Evolutionary conservation across 2,888 invertebrate species (phyloP).

Genomic region (Synanthedon andrenaeformis): DNA sequence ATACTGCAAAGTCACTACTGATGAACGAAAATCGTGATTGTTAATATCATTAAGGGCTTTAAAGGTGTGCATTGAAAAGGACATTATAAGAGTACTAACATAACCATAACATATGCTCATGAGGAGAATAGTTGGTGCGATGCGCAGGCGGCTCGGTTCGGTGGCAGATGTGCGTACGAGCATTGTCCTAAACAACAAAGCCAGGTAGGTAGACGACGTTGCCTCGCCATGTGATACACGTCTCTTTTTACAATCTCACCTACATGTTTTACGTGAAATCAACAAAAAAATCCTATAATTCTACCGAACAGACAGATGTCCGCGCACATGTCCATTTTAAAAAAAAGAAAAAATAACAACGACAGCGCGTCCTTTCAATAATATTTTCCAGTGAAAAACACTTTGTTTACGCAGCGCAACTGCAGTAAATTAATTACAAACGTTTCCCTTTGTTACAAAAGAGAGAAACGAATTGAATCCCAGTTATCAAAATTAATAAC

Average conservation of each 20-base stretch:
- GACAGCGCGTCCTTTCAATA: conserved; percentile 21
- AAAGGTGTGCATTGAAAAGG: conserved; percentile 1
- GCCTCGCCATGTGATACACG: conserved; percentile 61
- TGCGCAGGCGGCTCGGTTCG: conserved; percentile 29
- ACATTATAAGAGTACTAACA: not conserved
- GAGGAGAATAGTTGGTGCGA: conserved; percentile 15
- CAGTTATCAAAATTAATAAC: conserved; percentile 69
- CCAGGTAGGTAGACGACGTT: conserved; percentile 65
- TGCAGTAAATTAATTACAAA: conserved; percentile 61
- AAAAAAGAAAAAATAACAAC: conserved; percentile 24
- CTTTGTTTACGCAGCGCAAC: conserved; percentile 45
- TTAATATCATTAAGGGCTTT: conserved; percentile 19
- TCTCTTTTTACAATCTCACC: conserved; percentile 52
- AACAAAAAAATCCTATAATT: conserved; percentile 50
- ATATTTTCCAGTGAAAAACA: conserved; percentile 29
- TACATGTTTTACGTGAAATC: conserved; percentile 54
- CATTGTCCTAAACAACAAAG: conserved; percentile 59
- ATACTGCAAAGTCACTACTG: conserved; percentile 17
- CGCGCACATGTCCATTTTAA: conserved; percentile 43
- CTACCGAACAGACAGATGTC: conserved; percentile 57
- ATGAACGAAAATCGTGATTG: conserved; percentile 27
- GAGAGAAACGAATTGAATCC: conserved; percentile 67
- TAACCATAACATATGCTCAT: conserved; percentile 17
- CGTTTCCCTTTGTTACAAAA: conserved; percentile 68
- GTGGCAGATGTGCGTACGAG: conserved; percentile 57